phyloP scores from a whole-genome alignment of 2,888 invertebrate species.

The Amphipoea lucens region DNA sequence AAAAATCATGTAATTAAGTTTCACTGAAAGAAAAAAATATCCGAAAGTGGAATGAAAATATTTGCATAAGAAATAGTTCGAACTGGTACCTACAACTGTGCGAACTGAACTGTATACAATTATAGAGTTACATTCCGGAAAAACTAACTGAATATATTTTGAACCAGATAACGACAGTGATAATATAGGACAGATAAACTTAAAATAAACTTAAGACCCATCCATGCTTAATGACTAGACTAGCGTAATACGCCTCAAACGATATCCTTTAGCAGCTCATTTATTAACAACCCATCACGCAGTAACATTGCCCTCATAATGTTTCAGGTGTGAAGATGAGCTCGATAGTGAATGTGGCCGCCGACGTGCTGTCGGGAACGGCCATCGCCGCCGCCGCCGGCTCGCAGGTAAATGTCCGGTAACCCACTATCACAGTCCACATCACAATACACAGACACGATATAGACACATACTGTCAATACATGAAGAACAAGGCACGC shows the following conservation, averaged over 20 bases:
- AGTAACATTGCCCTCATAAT: not conserved
- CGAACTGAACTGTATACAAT: not conserved
- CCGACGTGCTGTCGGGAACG: constrained; percentile 92
- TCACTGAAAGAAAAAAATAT: not conserved
- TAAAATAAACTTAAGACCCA: not conserved
- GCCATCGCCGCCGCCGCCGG: constrained; percentile 93
- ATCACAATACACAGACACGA: not conserved
- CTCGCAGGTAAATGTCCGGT: constrained; percentile 79
- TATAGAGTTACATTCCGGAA: not conserved
- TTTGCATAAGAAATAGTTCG: not conserved
- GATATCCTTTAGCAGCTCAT: not conserved
- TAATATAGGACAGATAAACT: not conserved
- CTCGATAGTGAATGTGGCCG: constrained; percentile 91
- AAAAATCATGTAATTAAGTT: not conserved
- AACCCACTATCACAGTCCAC: constrained; percentile 8
- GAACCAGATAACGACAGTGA: not conserved
- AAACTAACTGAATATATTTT: not conserved
- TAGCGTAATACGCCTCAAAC: not conserved
- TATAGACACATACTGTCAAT: not conserved
- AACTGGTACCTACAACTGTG: not conserved
- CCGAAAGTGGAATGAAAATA: not conserved
- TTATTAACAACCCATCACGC: not conserved
- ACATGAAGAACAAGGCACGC: not conserved
- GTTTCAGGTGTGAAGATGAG: constrained; percentile 90
- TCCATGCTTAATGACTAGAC: not conserved